Evolutionary conservation across 2,797 vertebrate species (phyloP), one percentile per base, ranked within the genome.

Genomic region (Onychomys leucogaster): DNA sequence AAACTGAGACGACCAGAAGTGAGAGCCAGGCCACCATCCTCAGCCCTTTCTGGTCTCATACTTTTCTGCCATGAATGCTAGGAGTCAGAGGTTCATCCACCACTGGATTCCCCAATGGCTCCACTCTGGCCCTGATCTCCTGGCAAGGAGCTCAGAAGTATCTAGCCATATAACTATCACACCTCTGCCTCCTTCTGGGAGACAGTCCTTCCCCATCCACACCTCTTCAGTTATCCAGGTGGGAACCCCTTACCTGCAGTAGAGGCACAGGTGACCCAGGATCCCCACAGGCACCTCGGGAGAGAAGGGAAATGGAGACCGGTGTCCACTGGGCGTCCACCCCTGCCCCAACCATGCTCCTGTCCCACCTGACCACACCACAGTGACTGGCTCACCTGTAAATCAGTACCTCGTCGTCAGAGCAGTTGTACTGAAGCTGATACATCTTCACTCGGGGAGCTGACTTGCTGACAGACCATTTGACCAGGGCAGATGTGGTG

Each of bases 351-450:
- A 6, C 41, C 69, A 16, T 5, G 61, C 43, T 41, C 37, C 71
- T 23, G 21, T 34, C 37, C 65, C 5, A 21, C 89, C 89, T 29
- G 32, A 43, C 57, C 16, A 3, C 2, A 12, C 34, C 4, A 1
- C 34, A 4, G 69, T 16, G 34, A 13, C 91, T 3, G 0, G 83
- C 98, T 99, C 99, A 99, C 99, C 99, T 99, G 99, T 99, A 99
- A 97, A 99, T 99, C 93, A 99, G 99, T 90, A 99, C 99, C 99
- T 99, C 99, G 97, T 99, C 99, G 52, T 99, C 99, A 0, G 99
- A 99, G 98, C 99, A 99, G 96, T 99, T 99, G 98, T 99, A 99
- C 97, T 99, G 99, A 73, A 99, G 99, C 98, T 99, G 99, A 98
- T 99, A 99, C 99, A 99, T 99, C 99, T 99, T 99, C 96, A 99